Base-by-base conservation (phyloP, 2,113 vertebrate species). In the Lamprotornis superbus region DNA sequence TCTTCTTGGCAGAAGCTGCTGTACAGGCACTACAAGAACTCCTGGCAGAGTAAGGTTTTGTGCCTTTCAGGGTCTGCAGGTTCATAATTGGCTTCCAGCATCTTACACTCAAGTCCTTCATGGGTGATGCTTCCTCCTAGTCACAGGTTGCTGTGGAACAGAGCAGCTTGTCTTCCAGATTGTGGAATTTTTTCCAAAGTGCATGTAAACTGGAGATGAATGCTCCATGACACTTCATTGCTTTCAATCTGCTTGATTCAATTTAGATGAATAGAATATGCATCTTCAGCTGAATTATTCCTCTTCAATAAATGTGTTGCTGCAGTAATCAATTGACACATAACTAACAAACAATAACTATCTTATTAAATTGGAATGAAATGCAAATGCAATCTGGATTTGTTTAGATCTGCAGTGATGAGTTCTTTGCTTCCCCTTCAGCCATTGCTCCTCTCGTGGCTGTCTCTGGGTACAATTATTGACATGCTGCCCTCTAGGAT, bases 251-350 rank as follows among this genome's bases (percentile, higher is more conserved):
- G 61, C 73, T 90, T 89, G 76, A 73, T 75, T 75, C 65, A 83
- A 69, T 90, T 86, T 50, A 77, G 80, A 82, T 28, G 73, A 96
- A 63, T 20, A 77, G 80, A 84, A 88, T 70, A 61, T 27, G 65
- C 61, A 74, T 73, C 75, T 95, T 90, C 68, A 68, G 55, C 83
- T 89, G 95, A 76, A 88, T 89, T 93, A 88, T 52, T 92, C 93
- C 87, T 97, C 95, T 95, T 80, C 87, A 83, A 80, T 76, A 91
- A 96, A 63, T 78, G 71, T 49, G 96, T 94, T 95, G 90, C 95
- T 95, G 56, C 76, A 49, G 80, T 88, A 85, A 96, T 96, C 96
- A 96, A 71, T 69, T 88, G 95, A 73, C 64, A 35, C 3, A 0
- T 94, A 90, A 87, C 94, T 95, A 96, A 77, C 87, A 96, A 91